Conservation (phyloP, 2,113 vertebrate species). For the Forbesichthys agassizii region DNA sequence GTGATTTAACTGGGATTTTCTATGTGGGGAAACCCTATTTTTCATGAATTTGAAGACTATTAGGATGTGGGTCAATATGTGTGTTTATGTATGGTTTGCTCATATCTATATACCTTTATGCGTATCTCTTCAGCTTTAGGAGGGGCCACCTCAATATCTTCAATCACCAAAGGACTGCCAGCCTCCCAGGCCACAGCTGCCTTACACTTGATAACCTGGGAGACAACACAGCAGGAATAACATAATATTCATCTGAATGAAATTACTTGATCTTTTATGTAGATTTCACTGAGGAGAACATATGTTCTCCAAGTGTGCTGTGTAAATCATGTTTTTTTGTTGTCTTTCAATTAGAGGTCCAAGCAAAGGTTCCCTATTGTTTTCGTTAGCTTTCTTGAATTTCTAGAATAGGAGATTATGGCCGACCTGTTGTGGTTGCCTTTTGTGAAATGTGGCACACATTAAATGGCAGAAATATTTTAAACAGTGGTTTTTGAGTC, state of each 20-base stretch:
- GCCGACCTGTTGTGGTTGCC: too few relatives aligned
- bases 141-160: conserved; percentile 86
- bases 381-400: too few relatives aligned
- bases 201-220: conserved; percentile 86
- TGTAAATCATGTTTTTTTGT: background rate
- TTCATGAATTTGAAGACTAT: too few relatives aligned
- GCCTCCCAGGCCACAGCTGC: conserved; percentile 85
- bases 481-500: too few relatives aligned
- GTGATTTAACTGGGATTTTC: too few relatives aligned
- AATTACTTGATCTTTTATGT: background rate
- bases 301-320: background rate
- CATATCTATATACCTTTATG: conserved; percentile 79
- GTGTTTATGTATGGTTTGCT: background rate
- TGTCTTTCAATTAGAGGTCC: too few relatives aligned
- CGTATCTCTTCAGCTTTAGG: conserved; percentile 83
- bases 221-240: conserved; percentile 2
- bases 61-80: background rate
- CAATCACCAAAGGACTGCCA: conserved; percentile 82
- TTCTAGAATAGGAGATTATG: too few relatives aligned
- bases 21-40: too few relatives aligned
- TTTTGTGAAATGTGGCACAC: too few relatives aligned
- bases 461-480: too few relatives aligned
- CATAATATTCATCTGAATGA: background rate
- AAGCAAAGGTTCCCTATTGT: too few relatives aligned
- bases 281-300: background rate